Percentiles rank a stretch among this genome's conserved stretches.
phyloP scores from a whole-genome alignment of 2,113 vertebrate genomes.

The Parus major region DNA sequence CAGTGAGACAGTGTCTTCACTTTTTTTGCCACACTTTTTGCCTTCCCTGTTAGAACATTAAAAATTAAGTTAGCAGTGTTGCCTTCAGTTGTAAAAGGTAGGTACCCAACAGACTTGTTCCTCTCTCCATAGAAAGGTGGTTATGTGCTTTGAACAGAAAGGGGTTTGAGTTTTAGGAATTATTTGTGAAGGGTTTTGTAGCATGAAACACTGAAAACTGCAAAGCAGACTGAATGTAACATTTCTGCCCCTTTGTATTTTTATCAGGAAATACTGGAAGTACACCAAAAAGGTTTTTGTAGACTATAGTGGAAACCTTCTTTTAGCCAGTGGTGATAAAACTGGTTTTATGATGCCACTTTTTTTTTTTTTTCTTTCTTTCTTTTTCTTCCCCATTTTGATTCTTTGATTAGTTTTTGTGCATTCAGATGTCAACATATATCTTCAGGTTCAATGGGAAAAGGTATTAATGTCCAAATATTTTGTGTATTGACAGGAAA shows the following conservation, averaged over 20 bases:
- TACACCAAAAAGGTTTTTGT: neutral
- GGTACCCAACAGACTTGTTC: neutral
- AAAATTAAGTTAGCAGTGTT: neutral
- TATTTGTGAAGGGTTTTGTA: neutral
- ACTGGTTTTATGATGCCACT: neutral
- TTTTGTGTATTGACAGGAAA: constrained; percentile 40
- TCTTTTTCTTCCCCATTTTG: neutral
- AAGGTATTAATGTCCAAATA: neutral
- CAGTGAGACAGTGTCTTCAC: neutral
- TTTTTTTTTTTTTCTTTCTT: neutral
- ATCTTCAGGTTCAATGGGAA: neutral
- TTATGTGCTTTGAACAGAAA: neutral
- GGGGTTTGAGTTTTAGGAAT: neutral
- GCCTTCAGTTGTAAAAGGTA: neutral
- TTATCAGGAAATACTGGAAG: neutral
- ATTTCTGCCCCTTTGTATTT: neutral
- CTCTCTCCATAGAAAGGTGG: accelerated
- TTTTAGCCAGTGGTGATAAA: neutral
- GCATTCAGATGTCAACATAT: neutral
- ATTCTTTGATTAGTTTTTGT: neutral
- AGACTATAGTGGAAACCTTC: neutral
- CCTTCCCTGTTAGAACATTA: neutral
- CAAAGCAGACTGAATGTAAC: neutral
- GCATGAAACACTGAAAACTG: neutral
- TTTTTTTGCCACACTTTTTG: accelerated